These are phyloP conservation scores for Atta cephalotes DNA, from an alignment of 1,140 invertebrate genomes.

Conservation along the genomic window DNA sequence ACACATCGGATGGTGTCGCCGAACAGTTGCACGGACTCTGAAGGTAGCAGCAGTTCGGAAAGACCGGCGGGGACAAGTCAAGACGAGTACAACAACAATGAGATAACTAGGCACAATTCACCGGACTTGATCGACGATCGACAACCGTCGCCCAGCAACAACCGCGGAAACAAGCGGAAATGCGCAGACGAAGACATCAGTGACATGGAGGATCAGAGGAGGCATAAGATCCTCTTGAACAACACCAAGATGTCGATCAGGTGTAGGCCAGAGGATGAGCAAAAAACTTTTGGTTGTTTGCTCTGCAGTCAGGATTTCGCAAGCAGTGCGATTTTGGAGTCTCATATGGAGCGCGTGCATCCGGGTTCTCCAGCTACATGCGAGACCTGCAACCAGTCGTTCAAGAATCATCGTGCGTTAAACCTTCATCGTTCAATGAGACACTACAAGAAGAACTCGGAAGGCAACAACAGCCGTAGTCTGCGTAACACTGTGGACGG, in stretches of 20 bases:
- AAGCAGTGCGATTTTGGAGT: conserved; percentile 87
- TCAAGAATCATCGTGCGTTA: conserved; percentile 90
- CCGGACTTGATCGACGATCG: conserved; percentile 69
- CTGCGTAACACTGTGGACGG: conserved; percentile 86
- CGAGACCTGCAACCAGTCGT: conserved; percentile 89
- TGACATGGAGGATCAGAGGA: conserved; percentile 72
- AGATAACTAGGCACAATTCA: conserved; percentile 82
- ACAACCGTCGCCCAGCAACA: conserved; percentile 16
- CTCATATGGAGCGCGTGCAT: conserved; percentile 91
- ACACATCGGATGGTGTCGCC: conserved; percentile 84
- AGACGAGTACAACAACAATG: conserved; percentile 84
- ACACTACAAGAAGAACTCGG: conserved; percentile 86
- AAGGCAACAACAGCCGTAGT: conserved; percentile 72
- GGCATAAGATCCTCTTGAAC: conserved; percentile 77
- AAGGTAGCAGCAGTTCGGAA: conserved; percentile 85
- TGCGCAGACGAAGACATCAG: conserved; percentile 70
- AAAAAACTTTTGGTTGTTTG: conserved; percentile 83
- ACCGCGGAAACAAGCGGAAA: conserved; percentile 75
- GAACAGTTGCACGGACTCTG: conserved; percentile 81
- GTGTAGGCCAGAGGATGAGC: conserved; percentile 34
- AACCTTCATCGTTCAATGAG: conserved; percentile 89
- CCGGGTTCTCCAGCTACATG: conserved; percentile 90
- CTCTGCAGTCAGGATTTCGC: conserved; percentile 89
- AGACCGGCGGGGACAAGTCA: conserved; percentile 83
- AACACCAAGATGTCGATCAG: conserved; percentile 67